A percentile compares a stretch with the other conserved stretches of the same genome.
phyloP scores from a whole-genome alignment of 1,140 invertebrate genomes.

The Drosophila arawakana region DNA sequence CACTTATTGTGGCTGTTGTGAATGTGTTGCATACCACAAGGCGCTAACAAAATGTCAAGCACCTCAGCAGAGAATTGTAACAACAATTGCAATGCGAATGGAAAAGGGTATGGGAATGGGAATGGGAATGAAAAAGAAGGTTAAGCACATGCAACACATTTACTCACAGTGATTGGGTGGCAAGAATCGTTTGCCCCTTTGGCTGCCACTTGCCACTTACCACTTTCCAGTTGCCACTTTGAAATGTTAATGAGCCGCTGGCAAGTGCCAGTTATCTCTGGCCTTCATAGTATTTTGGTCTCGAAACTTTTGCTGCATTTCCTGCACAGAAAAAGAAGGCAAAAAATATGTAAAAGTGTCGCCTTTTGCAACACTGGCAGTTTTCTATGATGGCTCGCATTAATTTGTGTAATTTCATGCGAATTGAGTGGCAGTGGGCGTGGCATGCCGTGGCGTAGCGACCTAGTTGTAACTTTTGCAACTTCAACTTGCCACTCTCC shows the following conservation, averaged over 20 bases:
- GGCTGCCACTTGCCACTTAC: slow-evolving; percentile 43
- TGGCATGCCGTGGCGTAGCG: slow-evolving; percentile 12
- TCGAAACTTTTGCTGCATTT: slow-evolving; percentile 56
- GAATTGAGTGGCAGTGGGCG: slow-evolving; percentile 58
- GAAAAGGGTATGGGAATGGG: neutral
- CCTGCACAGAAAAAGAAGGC: neutral
- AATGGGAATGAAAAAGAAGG: slow-evolving; percentile 62
- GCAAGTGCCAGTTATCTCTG: slow-evolving; percentile 70
- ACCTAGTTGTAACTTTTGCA: slow-evolving; percentile 58
- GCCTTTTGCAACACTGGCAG: neutral
- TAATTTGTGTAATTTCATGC: slow-evolving; percentile 59
- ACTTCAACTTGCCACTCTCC: slow-evolving; percentile 8
- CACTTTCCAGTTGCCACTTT: slow-evolving; percentile 30
- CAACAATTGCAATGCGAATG: slow-evolving; percentile 12
- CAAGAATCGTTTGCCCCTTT: slow-evolving; percentile 43
- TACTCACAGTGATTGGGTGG: slow-evolving; percentile 11
- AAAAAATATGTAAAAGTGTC: slow-evolving; percentile 1
- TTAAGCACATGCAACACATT: slow-evolving; percentile 76
- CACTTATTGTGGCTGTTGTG: slow-evolving; percentile 17
- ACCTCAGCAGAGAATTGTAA: slow-evolving; percentile 53
- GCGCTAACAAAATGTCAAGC: slow-evolving; percentile 80
- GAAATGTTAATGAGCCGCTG: slow-evolving; percentile 76
- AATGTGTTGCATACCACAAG: slow-evolving; percentile 70
- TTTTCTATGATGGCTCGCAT: slow-evolving; percentile 19
- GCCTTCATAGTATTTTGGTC: slow-evolving; percentile 33